Evolutionary conservation across 1,140 invertebrate genomes (phyloP).

Genomic region (Oryctes rhinoceros): DNA sequence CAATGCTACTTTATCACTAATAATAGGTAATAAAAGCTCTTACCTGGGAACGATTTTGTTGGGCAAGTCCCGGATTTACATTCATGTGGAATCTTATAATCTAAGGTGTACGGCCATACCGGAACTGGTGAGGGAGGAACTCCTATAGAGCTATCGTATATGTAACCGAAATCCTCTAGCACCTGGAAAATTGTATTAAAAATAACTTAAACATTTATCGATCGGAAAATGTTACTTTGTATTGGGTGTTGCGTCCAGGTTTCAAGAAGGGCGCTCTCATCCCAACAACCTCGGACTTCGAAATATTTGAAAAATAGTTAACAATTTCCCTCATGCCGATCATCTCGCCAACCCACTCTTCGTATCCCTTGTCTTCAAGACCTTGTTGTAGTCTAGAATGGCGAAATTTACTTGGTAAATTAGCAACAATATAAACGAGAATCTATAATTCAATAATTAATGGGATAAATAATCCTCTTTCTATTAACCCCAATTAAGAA

Average conservation of each 20-base stretch:
- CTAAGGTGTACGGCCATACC: conserved; percentile 94
- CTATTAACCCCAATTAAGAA: not conserved
- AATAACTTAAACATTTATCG: not conserved
- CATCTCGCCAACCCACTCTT: conserved; percentile 93
- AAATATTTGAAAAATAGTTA: conserved; percentile 82
- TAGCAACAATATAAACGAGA: no score
- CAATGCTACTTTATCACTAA: no score
- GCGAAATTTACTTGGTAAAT: conserved; percentile 34
- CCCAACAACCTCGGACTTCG: conserved; percentile 82
- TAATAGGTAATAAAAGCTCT: not conserved
- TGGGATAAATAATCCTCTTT: not conserved
- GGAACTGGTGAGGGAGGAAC: conserved; percentile 83
- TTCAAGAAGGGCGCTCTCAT: conserved; percentile 90
- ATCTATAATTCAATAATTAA: no score
- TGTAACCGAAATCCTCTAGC: conserved; percentile 88
- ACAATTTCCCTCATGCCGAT: conserved; percentile 92
- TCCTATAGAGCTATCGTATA: conserved; percentile 91
- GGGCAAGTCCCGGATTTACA: conserved; percentile 92
- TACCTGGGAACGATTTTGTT: conserved; percentile 87
- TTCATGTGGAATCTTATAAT: conserved; percentile 91
- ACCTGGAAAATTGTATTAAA: conserved; percentile 64
- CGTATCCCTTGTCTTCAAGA: conserved; percentile 86
- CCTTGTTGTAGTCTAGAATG: conserved; percentile 72
- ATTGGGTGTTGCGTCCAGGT: conserved; percentile 90
- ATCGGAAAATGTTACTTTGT: conserved; percentile 71